Percentiles rank a stretch among this genome's conserved stretches.
These are phyloP conservation scores for Limnephilus rhombicus DNA, from an alignment of 2,888 invertebrate species.

Conservation along the genomic window DNA sequence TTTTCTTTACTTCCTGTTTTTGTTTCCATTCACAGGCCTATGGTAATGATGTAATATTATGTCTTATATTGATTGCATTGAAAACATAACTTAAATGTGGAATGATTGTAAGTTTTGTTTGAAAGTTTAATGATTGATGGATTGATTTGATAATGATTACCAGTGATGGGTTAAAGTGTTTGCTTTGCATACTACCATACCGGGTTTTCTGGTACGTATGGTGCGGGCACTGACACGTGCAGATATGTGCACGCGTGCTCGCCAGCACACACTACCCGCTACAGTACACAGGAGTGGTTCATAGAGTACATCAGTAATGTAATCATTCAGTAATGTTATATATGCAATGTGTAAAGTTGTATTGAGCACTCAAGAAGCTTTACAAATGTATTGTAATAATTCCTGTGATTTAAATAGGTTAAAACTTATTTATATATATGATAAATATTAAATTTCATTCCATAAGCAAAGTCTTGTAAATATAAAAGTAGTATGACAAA, in stretches of 20 bases:
- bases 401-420: slow-evolving; percentile 63
- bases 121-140: slow-evolving; percentile 3
- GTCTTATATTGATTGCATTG: not conserved
- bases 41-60: not conserved
- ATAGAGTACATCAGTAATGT: not conserved
- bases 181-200: not conserved
- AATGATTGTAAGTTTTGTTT: slow-evolving; percentile 15
- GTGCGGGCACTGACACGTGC: not conserved
- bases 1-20: not conserved
- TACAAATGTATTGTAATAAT: slow-evolving; percentile 57
- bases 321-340: slow-evolving; percentile 52
- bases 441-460: slow-evolving; percentile 61
- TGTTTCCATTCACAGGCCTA: slow-evolving; percentile 36
- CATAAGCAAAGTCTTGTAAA: slow-evolving; percentile 62
- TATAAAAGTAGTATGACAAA: slow-evolving; percentile 61
- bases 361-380: slow-evolving; percentile 43
- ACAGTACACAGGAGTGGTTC: slow-evolving; percentile 1
- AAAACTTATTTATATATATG: slow-evolving; percentile 55
- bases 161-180: slow-evolving; percentile 4
- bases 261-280: not conserved
- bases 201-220: not conserved
- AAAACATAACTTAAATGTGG: not conserved
- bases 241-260: no score
- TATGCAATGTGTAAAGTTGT: slow-evolving; percentile 51
- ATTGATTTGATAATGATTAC: slow-evolving; percentile 10